phyloP scores from a whole-genome alignment of 2,113 vertebrate species.

The Nannobrachium achirus region DNA sequence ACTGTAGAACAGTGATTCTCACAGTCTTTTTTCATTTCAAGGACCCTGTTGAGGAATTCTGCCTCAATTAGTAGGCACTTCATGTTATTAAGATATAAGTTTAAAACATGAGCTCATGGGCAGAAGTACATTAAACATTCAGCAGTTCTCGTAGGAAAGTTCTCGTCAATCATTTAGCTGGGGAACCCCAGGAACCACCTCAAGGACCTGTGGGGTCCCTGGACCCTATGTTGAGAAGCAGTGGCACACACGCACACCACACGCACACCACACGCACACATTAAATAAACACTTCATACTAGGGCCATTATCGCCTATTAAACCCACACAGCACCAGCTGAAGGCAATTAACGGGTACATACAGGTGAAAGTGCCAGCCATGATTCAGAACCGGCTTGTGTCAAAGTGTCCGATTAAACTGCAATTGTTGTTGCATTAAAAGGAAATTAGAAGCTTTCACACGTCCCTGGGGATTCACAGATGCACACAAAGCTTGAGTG shows the following conservation, averaged over 20 bases:
- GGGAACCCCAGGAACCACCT: too few relatives aligned
- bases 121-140: too few relatives aligned
- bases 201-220: too few relatives aligned
- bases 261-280: not conserved
- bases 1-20: too few relatives aligned
- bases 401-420: not conserved
- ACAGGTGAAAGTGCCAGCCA: not conserved
- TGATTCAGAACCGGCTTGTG: slow-evolving; percentile 1
- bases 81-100: too few relatives aligned
- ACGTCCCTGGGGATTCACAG: not conserved
- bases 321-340: not conserved
- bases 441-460: not conserved
- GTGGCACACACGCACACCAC: slow-evolving; percentile 2
- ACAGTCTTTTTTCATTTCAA: too few relatives aligned
- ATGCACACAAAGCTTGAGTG: not conserved
- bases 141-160: too few relatives aligned
- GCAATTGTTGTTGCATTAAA: slow-evolving; percentile 1
- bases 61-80: too few relatives aligned
- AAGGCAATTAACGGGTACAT: not conserved
- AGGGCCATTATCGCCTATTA: not conserved
- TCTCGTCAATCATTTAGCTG: too few relatives aligned
- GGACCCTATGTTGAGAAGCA: not conserved
- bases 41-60: too few relatives aligned
- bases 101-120: not conserved
- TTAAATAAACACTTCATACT: slow-evolving; percentile 8